Percentiles rank a stretch among this genome's conserved stretches.
phyloP scores from a whole-genome alignment of 2,888 invertebrate genomes.

The Entomobrya proxima region DNA sequence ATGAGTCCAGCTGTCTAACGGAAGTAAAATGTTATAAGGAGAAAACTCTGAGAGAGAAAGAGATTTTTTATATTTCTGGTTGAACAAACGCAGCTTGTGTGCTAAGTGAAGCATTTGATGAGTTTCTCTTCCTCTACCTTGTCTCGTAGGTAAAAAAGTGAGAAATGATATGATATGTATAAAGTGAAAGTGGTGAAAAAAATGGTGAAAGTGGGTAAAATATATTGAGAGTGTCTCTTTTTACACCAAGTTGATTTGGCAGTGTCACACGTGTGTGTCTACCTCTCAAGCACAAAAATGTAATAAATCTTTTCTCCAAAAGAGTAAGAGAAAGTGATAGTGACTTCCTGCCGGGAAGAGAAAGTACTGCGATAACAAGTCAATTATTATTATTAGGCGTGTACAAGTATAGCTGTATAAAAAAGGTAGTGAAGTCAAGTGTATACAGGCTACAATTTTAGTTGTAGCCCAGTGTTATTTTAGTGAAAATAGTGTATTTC shows the following conservation, averaged over 20 bases:
- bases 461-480: neutral
- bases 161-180: neutral
- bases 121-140: slow-evolving; percentile 58
- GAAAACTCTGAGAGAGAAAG: neutral
- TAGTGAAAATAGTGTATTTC: slow-evolving; percentile 31
- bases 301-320: slow-evolving; percentile 52
- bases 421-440: neutral
- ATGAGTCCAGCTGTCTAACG: slow-evolving; percentile 41
- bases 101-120: slow-evolving; percentile 65
- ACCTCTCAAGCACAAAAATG: too few relatives aligned
- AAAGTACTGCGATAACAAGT: slow-evolving; percentile 19
- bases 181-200: slow-evolving; percentile 15
- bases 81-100: slow-evolving; percentile 51
- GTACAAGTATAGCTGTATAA: neutral
- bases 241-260: slow-evolving; percentile 51
- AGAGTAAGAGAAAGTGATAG: neutral
- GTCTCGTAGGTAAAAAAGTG: slow-evolving; percentile 29
- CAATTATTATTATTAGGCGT: slow-evolving; percentile 21
- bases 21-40: neutral
- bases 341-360: neutral
- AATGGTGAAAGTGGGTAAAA: neutral
- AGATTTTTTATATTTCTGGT: slow-evolving; percentile 40
- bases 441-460: too few relatives aligned
- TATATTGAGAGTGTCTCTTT: too few relatives aligned
- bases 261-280: slow-evolving; percentile 47